A percentile compares a stretch with the other conserved stretches of the same genome.
These are phyloP conservation scores for Melinaea marsaeus DNA, from an alignment of 2,888 invertebrate species.

Conservation along the genomic window DNA sequence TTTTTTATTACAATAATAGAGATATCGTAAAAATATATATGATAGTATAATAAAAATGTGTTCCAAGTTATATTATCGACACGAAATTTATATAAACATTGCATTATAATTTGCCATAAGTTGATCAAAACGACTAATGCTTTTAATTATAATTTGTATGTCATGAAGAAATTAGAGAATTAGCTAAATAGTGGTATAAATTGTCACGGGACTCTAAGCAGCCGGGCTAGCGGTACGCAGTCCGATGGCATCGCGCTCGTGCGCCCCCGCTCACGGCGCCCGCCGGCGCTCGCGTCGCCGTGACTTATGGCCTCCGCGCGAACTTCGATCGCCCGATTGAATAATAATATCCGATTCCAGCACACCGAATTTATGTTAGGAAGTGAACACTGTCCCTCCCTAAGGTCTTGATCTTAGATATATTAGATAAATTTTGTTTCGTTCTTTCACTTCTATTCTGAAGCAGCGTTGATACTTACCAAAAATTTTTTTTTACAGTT, in stretches of 20 bases:
- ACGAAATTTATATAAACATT: too few species aligned
- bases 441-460: conserved; percentile 47
- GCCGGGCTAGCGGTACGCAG: conserved; percentile 54
- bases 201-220: conserved; percentile 27
- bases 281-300: conserved; percentile 74
- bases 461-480: conserved; percentile 28
- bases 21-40: too few species aligned
- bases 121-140: too few species aligned
- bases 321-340: conserved; percentile 76
- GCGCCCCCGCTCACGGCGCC: conserved; percentile 74
- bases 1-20: too few species aligned
- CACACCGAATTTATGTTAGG: conserved; percentile 76
- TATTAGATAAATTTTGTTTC: conserved; percentile 66
- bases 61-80: too few species aligned
- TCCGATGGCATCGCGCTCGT: conserved; percentile 73
- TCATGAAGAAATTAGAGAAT: conserved; percentile 21
- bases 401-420: conserved; percentile 57
- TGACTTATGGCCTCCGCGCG: conserved; percentile 75
- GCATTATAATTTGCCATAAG: too few species aligned
- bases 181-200: conserved; percentile 30
- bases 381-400: conserved; percentile 72
- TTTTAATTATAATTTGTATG: conserved; percentile 2
- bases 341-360: conserved; percentile 77
- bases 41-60: too few species aligned
- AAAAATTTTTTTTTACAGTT: too few species aligned